Base-by-base conservation (phyloP, 1,140 invertebrate genomes). In the Cyphomyrmex costatus region DNA sequence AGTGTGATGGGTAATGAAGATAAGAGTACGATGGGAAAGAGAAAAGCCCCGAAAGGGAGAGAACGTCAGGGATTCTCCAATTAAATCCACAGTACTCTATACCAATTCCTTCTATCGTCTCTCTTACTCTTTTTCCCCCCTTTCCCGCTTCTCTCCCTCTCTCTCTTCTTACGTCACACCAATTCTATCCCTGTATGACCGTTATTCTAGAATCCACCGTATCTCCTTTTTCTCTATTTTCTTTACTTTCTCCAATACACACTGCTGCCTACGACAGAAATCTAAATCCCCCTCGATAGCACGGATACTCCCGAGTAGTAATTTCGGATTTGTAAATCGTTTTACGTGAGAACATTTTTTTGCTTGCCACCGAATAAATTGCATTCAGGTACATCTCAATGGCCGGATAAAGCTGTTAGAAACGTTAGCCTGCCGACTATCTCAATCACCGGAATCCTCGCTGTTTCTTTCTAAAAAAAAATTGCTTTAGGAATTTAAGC, bases 301-400 rank as follows among this genome's bases (percentile, higher is more conserved):
- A 86, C 60, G 53, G 63, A 82, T 86, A 89, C 76, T 19, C 70
- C 70, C 8, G 66, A 76, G 42, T 86, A 89, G 88, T 89, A 89
- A 89, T 89, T 86, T 65, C 84, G 88, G 88, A 89, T 89, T 89
- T 89, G 88, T 89, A 89, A 89, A 89, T 88, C 88, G 88, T 89
- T 89, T 89, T 83, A 86, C 84, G 88, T 27, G 76, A 6, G 7
- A 63, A 21, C 27, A 68, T 49, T 68, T 51, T 49, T 73, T 83
- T 73, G 70, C 71, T 46, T 10, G 36, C 33, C 27, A 30, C 24
- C 30, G 51, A 58, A 61, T 83, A 86, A 89, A 89, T 89, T 89
- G 78, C 87, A 21, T 74, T 16, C 27, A 16, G 27, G 56, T 63
- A 56, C 63, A 78, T 86, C 56, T 77, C 65, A 27, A 12, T 21